These are phyloP conservation scores for Leptobrachium ailaonicum DNA, from an alignment of 2,113 vertebrate species.

Conservation along the genomic window DNA sequence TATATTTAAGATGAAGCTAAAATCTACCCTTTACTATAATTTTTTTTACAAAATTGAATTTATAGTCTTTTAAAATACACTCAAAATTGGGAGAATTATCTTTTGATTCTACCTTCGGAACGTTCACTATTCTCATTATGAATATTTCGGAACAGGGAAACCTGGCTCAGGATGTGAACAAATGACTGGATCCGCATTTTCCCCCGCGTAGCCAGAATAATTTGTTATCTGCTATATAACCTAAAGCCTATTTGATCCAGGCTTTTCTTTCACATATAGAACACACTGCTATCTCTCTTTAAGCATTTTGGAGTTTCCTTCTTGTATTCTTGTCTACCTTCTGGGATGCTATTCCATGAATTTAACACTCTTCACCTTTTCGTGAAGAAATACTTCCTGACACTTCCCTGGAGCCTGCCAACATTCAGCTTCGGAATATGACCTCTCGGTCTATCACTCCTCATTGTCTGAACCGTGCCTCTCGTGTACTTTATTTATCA, in stretches of 20 bases:
- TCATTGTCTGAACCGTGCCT: background rate
- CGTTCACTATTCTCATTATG: no score
- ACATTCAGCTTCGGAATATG: background rate
- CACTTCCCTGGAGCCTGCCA: constrained; percentile 1
- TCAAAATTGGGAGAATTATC: no score
- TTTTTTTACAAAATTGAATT: no score
- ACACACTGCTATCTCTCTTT: background rate
- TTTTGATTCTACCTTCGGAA: no score
- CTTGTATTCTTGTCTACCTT: background rate
- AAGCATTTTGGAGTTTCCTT: background rate
- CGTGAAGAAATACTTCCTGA: constrained; percentile 6
- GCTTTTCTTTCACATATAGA: background rate
- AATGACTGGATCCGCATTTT: background rate
- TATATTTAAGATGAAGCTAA: no score
- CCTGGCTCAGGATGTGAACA: background rate
- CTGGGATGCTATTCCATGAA: constrained; percentile 18
- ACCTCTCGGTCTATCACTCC: background rate
- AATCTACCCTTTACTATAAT: no score
- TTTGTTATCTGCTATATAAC: background rate
- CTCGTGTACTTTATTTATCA: background rate
- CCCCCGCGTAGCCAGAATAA: background rate
- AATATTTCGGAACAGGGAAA: no score
- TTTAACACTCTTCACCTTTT: constrained; percentile 11
- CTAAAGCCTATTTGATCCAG: background rate
- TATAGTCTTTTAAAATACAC: no score